phyloP scores from a whole-genome alignment of 2,888 invertebrate species.

The Tipula confusa region DNA sequence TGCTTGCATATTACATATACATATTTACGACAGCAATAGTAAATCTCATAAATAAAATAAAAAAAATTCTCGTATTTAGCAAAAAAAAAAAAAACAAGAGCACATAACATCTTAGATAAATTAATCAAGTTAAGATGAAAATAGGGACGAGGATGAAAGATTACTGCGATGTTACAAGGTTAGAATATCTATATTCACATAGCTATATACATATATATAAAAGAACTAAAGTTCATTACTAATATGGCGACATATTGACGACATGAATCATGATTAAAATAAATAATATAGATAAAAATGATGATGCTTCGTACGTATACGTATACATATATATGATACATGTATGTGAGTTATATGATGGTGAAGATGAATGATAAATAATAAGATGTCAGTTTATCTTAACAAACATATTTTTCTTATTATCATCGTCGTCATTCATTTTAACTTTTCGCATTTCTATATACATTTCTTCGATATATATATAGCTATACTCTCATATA shows the following conservation, averaged over 20 bases:
- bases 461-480: no score
- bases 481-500: no score
- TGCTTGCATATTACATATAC: no score
- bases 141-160: not conserved
- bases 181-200: not conserved
- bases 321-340: no score
- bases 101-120: not conserved
- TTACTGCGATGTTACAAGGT: not conserved
- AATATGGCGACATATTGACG: conserved; percentile 25
- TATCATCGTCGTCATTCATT: not conserved
- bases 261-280: conserved; percentile 25
- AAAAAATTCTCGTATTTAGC: not conserved
- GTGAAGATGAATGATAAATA: conserved; percentile 6
- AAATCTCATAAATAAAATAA: not conserved
- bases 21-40: no score
- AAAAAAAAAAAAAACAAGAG: not conserved
- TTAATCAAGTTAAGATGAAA: conserved; percentile 8
- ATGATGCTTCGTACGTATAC: not conserved
- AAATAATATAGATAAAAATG: conserved; percentile 12
- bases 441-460: not conserved
- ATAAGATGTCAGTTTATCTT: conserved; percentile 3
- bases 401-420: conserved; percentile 15
- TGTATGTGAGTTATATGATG: no score
- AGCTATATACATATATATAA: not conserved
- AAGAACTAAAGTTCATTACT: conserved; percentile 25